phyloP scores from a whole-genome alignment of 2,888 invertebrate genomes.

The Achlya flavicornis region DNA sequence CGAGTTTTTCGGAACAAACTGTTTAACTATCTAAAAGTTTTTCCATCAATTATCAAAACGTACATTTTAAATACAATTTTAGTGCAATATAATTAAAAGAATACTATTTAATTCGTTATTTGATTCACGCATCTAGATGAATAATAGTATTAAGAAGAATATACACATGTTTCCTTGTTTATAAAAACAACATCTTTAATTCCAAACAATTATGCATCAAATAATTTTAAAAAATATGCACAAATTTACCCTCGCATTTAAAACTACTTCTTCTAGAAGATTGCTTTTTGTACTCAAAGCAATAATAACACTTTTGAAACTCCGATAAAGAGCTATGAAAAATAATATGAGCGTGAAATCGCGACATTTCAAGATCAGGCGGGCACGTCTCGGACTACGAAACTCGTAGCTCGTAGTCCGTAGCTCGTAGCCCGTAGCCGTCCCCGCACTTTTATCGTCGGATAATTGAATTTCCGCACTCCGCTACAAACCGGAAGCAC shows the following conservation, averaged over 20 bases:
- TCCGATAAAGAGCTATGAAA: conserved; percentile 22
- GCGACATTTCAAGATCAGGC: conserved; percentile 44
- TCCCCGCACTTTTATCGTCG: conserved; percentile 71
- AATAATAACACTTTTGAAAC: conserved; percentile 15
- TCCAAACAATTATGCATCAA: not conserved
- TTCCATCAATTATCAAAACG: no score
- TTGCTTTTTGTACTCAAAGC: conserved; percentile 17
- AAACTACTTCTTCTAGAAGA: conserved; percentile 14
- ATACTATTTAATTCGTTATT: no score
- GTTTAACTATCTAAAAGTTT: no score
- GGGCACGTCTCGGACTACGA: conserved; percentile 29
- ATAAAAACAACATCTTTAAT: not conserved
- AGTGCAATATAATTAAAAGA: no score
- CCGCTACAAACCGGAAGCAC: conserved; percentile 77
- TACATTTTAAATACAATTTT: no score
- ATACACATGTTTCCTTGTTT: no score
- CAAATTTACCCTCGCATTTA: not conserved
- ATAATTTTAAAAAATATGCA: not conserved
- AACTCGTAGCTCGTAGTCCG: conserved; percentile 26
- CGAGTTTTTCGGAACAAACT: no score
- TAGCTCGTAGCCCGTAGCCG: conserved; percentile 36
- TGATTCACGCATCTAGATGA: no score
- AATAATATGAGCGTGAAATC: conserved; percentile 41
- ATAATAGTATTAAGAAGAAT: no score
- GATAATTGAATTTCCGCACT: conserved; percentile 80